A percentile compares a stretch with the other conserved stretches of the same genome.
These are phyloP conservation scores for Recurvirostra avosetta DNA, from an alignment of 2,113 vertebrate species.

Conservation along the genomic window DNA sequence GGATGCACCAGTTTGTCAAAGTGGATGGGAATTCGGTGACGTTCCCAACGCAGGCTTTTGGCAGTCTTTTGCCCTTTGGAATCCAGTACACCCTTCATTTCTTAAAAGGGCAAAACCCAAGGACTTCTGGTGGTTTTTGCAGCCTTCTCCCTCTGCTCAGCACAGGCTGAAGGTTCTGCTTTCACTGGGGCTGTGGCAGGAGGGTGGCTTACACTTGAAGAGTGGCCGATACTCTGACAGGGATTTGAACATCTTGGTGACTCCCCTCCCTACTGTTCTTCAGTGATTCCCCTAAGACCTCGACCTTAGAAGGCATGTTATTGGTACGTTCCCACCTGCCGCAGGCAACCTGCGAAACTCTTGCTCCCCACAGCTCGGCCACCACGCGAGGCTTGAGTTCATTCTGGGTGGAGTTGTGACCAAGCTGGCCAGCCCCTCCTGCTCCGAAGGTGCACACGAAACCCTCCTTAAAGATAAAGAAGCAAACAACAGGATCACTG, in stretches of 20 bases:
- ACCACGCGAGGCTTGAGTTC: constrained; percentile 68
- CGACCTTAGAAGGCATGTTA: not conserved
- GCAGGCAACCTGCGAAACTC: constrained; percentile 69
- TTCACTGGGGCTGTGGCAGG: not conserved
- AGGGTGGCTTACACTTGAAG: not conserved
- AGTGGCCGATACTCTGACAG: not conserved
- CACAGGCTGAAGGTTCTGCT: not conserved
- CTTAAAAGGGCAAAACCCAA: not conserved
- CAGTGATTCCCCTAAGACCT: not conserved
- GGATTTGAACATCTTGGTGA: not conserved
- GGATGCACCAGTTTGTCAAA: not conserved
- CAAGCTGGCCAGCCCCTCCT: constrained; percentile 77
- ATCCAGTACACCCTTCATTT: not conserved
- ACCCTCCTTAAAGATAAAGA: constrained; percentile 67
- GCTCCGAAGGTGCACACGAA: constrained; percentile 77
- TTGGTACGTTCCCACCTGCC: constrained; percentile 67
- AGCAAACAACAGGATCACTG: not conserved
- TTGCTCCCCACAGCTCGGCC: constrained; percentile 56
- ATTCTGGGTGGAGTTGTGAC: constrained; percentile 67
- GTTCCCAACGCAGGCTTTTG: not conserved
- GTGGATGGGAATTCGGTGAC: not conserved
- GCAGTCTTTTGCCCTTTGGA: not conserved
- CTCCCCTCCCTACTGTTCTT: not conserved
- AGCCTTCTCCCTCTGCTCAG: not conserved
- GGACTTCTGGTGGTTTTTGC: not conserved